These are phyloP conservation scores for Chiloscyllium punctatum DNA, from an alignment of 2,797 vertebrate species.

Conservation along the genomic window DNA sequence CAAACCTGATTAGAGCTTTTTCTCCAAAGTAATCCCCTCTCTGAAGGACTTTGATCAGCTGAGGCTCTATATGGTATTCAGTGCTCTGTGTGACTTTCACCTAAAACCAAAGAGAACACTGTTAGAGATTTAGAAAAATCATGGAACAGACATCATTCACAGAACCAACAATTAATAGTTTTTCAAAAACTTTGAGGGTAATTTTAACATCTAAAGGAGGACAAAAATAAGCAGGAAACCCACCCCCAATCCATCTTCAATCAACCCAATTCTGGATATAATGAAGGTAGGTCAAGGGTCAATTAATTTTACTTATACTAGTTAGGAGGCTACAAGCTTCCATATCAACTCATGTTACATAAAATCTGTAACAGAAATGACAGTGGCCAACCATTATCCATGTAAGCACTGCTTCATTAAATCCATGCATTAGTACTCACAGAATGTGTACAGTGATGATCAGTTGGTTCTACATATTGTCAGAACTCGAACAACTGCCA, in stretches of 20 bases:
- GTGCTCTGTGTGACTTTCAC: slow-evolving; percentile 84
- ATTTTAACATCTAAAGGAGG: neutral
- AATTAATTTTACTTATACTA: no score
- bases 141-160: neutral
- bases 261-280: neutral
- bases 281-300: neutral
- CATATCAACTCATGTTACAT: no score
- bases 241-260: neutral
- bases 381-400: no score
- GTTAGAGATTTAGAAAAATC: neutral
- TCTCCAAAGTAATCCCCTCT: slow-evolving; percentile 90
- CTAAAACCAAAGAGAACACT: slow-evolving; percentile 49
- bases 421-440: neutral
- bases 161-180: neutral
- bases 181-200: neutral
- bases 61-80: slow-evolving; percentile 64
- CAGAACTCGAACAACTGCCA: neutral
- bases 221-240: neutral
- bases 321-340: neutral
- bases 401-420: neutral
- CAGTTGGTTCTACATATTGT: neutral
- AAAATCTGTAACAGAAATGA: neutral
- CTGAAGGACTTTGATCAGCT: slow-evolving; percentile 78
- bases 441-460: neutral
- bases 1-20: slow-evolving; percentile 86